Base-by-base conservation (phyloP, 2,797 vertebrate genomes). In the Alca torda region DNA sequence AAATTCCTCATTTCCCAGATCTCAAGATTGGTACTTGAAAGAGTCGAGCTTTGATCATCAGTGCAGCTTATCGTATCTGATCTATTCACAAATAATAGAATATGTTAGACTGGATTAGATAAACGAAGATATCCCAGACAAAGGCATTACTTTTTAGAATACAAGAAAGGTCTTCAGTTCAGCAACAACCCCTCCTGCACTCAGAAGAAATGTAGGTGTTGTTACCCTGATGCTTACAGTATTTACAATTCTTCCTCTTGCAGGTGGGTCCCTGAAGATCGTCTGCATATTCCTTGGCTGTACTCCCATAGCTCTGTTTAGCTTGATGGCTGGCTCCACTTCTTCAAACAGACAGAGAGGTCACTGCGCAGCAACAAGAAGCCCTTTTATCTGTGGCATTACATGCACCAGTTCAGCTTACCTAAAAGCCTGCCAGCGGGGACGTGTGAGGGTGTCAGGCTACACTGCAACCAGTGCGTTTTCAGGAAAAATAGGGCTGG, bases 361-460 rank as follows among this genome's bases (percentile, higher is more conserved):
- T 95, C 95, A 72, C 93, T 91, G 83, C 19, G 13, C 67, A 65
- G 92, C 83, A 65, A 78, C 73, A 73, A 96, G 90, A 87, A 33
- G 13, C 18, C 14, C 23, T 68, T 83, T 45, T 3, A 8, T 23
- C 26, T 35, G 35, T 13, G 82, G 6, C 61, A 20, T 39, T 11
- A 45, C 11, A 5, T 0, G 24, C 54, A 37, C 23, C 61, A 7
- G 21, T 25, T 18, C 50, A 39, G 46, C 17, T 39, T 23, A 11
- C 57, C 39, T n/a, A 33, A 70, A 51, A 7, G 39, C n/a, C 28
- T 46, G 21, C 57, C 57, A 13, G 16, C 13, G 31, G 31, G 24
- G 13, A 33, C 41, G 21, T 15, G 31, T 8, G 56, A 45, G 57
- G 35, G 18, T 46, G 28, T 30, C 76, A 33, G 64, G 21, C 23